Percentiles rank a stretch among this genome's conserved stretches.
Conservation (phyloP, 2,888 invertebrate genomes). For the Spodoptera picta region DNA sequence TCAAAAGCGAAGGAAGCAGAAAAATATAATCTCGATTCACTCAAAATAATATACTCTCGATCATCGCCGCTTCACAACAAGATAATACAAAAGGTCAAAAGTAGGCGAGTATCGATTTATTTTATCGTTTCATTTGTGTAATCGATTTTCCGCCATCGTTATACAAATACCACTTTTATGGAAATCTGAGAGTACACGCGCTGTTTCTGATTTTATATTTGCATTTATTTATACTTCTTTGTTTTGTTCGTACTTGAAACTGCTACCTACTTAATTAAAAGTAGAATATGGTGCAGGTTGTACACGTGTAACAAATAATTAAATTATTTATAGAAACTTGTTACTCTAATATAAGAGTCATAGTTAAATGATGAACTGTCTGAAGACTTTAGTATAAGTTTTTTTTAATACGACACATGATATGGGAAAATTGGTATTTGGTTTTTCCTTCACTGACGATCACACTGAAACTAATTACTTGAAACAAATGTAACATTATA, state of each 20-base stretch:
- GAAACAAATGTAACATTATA: background rate
- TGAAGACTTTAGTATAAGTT: no score
- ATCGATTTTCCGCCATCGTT: conserved; percentile 8
- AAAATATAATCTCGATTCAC: conserved; percentile 67
- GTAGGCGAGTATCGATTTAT: conserved; percentile 62
- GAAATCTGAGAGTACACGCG: background rate
- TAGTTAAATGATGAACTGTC: no score
- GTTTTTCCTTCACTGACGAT: no score
- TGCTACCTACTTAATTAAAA: no score
- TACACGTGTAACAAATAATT: no score
- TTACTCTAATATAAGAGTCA: no score
- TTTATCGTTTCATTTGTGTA: conserved; percentile 10
- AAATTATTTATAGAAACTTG: no score
- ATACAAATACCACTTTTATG: background rate
- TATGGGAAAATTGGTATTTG: no score
- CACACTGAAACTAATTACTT: no score
- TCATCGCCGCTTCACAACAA: conserved; percentile 74
- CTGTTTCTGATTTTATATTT: conserved; percentile 2
- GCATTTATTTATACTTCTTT: background rate
- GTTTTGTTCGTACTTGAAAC: no score
- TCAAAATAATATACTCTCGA: conserved; percentile 75
- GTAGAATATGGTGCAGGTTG: no score
- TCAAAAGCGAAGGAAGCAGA: conserved; percentile 65
- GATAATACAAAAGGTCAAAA: conserved; percentile 72
- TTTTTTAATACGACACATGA: no score